Evolutionary conservation across 2,888 invertebrate genomes (phyloP).

Genomic region (Chymomyza fuscimana): DNA sequence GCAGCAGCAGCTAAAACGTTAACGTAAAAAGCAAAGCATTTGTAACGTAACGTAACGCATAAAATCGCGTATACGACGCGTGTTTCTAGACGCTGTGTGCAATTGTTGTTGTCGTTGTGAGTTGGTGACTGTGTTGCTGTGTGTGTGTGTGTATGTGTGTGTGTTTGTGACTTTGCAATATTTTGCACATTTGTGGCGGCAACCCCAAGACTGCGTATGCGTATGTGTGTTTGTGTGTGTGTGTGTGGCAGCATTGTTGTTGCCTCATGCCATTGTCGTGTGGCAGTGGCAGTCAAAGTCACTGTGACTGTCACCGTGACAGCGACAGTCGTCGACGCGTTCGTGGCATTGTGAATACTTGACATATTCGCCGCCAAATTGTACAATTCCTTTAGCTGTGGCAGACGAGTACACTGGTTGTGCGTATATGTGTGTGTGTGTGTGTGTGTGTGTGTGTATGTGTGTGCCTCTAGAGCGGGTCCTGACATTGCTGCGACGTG

Average conservation of each 20-base stretch:
- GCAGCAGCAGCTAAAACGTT: conserved; percentile 14
- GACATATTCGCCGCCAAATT: conserved; percentile 75
- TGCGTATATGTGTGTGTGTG: conserved; percentile 27
- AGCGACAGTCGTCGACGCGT: conserved; percentile 35
- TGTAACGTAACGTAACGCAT: background rate
- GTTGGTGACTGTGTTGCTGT: background rate
- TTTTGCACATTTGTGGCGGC: conserved; percentile 43
- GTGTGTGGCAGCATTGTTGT: conserved; percentile 29
- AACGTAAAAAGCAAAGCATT: background rate
- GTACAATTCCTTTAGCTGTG: conserved; percentile 60
- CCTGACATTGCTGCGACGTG: conserved; percentile 39
- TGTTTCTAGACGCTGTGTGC: conserved; percentile 12
- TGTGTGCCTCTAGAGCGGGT: background rate
- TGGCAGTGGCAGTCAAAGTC: conserved; percentile 5
- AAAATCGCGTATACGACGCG: conserved; percentile 24
- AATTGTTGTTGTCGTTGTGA: conserved; percentile 10
- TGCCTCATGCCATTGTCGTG: conserved; percentile 44
- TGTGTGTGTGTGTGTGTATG: conserved; percentile 22
- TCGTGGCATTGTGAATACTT: conserved; percentile 57
- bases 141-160: background rate
- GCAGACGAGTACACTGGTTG: conserved; percentile 33
- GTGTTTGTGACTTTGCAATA: conserved; percentile 4
- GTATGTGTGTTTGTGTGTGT: conserved; percentile 32
- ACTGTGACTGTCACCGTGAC: background rate
- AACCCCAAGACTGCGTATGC: conserved; percentile 21